Conservation (phyloP, 2,113 vertebrate species). For the Oncorhynchus kisutch region DNA sequence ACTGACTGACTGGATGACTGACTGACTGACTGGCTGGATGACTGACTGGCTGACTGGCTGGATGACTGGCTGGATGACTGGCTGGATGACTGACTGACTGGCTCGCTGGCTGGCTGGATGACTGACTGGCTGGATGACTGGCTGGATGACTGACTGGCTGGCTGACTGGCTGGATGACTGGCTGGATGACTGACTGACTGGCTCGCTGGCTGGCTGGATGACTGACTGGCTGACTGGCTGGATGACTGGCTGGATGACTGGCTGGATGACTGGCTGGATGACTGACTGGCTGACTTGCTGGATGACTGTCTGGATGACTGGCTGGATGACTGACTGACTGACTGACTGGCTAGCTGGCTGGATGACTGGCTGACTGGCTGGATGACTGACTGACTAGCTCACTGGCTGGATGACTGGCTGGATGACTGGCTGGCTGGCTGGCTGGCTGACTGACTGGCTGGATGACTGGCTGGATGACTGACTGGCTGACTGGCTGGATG, state of each 20-base stretch:
- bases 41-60: conserved; percentile 45
- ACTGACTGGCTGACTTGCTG: too few relatives aligned
- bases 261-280: neutral
- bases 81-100: too few relatives aligned
- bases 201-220: neutral
- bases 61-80: conserved; percentile 34
- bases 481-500: too few relatives aligned
- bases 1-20: too few relatives aligned
- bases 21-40: too few relatives aligned
- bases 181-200: too few relatives aligned
- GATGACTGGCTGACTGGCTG: neutral
- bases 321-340: too few relatives aligned
- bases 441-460: conserved; percentile 34
- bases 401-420: too few relatives aligned
- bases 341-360: accelerated
- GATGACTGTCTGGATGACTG: too few relatives aligned
- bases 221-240: conserved; percentile 49
- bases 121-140: conserved; percentile 23
- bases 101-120: conserved; percentile 42
- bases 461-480: too few relatives aligned
- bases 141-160: conserved; percentile 45
- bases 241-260: neutral
- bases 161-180: conserved; percentile 40
- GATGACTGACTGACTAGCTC: too few relatives aligned
- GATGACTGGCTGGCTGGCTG: too few relatives aligned